phyloP scores from a whole-genome alignment of 2,797 vertebrate species.

The Helicolenus hilgendorfi region DNA sequence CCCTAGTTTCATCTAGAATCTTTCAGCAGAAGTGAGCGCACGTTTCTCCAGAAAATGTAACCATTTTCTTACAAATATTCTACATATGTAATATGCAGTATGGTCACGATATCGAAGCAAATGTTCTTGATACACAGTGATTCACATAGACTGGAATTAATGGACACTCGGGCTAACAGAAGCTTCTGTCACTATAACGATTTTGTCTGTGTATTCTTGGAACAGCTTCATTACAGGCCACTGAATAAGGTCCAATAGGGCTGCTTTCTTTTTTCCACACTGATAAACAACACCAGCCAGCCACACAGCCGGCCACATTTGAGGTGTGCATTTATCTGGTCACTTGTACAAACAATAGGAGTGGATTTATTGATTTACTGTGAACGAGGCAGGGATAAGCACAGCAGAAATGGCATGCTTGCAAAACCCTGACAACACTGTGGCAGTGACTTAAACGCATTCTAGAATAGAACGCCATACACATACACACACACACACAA shows the following conservation, averaged over 20 bases:
- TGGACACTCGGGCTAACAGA: neutral
- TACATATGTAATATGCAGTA: too few species aligned
- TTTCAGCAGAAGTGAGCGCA: too few species aligned
- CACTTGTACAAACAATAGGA: constrained; percentile 51
- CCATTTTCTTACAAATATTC: neutral
- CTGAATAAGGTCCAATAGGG: constrained; percentile 11
- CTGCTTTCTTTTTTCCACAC: constrained; percentile 12
- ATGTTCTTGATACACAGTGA: neutral
- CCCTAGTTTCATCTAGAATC: too few species aligned
- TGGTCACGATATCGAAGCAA: too few species aligned
- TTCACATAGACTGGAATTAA: neutral
- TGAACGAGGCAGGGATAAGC: constrained; percentile 17
- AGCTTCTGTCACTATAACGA: neutral
- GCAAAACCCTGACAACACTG: constrained; percentile 44
- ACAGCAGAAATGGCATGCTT: constrained; percentile 31
- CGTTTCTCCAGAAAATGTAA: neutral
- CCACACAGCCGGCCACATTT: constrained; percentile 4
- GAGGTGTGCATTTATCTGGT: constrained; percentile 54
- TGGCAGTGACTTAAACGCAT: constrained; percentile 36
- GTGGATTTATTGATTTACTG: constrained; percentile 57
- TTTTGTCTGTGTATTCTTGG: neutral
- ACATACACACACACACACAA: neutral
- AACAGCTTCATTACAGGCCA: constrained; percentile 8
- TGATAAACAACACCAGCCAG: constrained; percentile 25
- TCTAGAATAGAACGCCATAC: constrained; percentile 33